These are phyloP conservation scores for Trissolcus japonicus DNA, from an alignment of 2,888 invertebrate genomes.

Conservation along the genomic window DNA sequence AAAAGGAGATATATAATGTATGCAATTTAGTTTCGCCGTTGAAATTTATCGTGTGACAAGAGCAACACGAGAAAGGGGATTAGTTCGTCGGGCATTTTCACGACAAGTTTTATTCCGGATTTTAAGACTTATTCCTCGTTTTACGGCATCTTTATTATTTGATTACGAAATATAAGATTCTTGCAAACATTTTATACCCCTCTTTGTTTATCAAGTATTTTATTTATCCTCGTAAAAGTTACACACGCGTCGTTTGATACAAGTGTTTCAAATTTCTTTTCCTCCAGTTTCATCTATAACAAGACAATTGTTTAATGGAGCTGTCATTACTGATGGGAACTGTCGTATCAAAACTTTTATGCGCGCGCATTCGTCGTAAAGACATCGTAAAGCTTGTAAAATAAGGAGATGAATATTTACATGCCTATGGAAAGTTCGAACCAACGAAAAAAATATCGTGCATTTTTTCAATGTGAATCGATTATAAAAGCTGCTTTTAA, in stretches of 20 bases:
- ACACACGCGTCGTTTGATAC: slow-evolving; percentile 19
- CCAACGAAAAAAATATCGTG: no score
- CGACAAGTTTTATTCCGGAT: not conserved
- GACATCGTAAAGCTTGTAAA: slow-evolving; percentile 8
- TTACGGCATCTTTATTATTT: not conserved
- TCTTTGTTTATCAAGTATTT: slow-evolving; percentile 24
- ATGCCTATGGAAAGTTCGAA: not conserved
- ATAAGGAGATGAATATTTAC: slow-evolving; percentile 2
- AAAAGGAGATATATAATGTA: no score
- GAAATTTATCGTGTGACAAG: no score
- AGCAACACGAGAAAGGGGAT: no score
- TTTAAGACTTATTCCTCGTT: not conserved
- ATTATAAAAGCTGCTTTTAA: slow-evolving; percentile 44
- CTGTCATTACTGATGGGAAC: slow-evolving; percentile 14
- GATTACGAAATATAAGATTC: slow-evolving; percentile 4
- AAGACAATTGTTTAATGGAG: slow-evolving; percentile 37
- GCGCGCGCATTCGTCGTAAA: not conserved
- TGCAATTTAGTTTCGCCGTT: no score
- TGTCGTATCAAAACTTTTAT: slow-evolving; percentile 4
- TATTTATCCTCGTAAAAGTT: slow-evolving; percentile 32
- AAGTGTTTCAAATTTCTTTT: slow-evolving; percentile 28
- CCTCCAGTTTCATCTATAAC: slow-evolving; percentile 17
- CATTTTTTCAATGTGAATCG: slow-evolving; percentile 28
- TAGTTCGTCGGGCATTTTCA: not conserved
- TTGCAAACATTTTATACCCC: slow-evolving; percentile 10